Evolutionary conservation across 2,888 invertebrate species (phyloP).

Genomic region (Lasioglossum leucozonium): DNA sequence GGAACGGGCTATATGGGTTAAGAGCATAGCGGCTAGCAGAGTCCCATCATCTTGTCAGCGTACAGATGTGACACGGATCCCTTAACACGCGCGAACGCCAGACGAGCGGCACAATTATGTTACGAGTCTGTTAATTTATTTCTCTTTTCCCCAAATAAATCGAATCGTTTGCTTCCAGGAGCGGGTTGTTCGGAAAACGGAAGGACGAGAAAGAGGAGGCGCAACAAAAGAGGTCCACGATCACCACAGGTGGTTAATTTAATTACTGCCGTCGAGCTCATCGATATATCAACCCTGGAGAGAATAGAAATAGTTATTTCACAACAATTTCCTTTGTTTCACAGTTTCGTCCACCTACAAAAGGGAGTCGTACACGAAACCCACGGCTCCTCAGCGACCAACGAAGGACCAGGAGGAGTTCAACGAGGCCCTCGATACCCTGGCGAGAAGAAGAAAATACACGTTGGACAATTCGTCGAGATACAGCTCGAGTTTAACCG

Average conservation of each 20-base stretch:
- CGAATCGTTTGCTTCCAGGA: constrained; percentile 71
- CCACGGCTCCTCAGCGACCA: constrained; percentile 67
- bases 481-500: constrained; percentile 76
- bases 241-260: constrained; percentile 77
- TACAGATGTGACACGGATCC: constrained; percentile 42
- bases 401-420: constrained; percentile 80
- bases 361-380: constrained; percentile 71
- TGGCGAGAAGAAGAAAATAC: constrained; percentile 80
- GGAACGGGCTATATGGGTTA: constrained; percentile 43
- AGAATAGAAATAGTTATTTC: background rate
- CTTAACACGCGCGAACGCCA: constrained; percentile 38
- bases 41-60: constrained; percentile 30
- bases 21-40: constrained; percentile 16
- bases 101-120: constrained; percentile 38
- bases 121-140: constrained; percentile 13
- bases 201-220: constrained; percentile 71
- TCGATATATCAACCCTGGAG: background rate
- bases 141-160: background rate
- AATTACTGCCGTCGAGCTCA: background rate
- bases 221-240: constrained; percentile 72
- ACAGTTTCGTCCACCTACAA: constrained; percentile 79
- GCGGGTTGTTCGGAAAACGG: constrained; percentile 80
- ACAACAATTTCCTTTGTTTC: background rate
- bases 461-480: constrained; percentile 77
- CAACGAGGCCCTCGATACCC: constrained; percentile 80